Evolutionary conservation across 2,888 invertebrate genomes (phyloP).

Genomic region (Lampropteryx suffumata): DNA sequence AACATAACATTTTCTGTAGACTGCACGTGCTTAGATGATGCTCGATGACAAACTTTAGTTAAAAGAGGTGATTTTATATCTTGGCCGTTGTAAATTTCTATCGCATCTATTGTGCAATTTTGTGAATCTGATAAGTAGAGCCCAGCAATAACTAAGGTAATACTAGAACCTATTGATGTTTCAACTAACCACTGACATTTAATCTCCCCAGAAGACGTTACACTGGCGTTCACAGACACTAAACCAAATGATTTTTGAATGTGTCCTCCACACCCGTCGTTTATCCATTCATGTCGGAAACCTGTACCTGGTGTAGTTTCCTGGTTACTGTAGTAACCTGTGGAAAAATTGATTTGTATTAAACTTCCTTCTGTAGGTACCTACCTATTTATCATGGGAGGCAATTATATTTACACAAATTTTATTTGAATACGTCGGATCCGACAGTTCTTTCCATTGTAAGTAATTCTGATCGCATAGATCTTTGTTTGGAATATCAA

Average conservation of each 20-base stretch:
- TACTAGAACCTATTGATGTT: conserved; percentile 84
- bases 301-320: too few relatives aligned
- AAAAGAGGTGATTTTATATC: conserved; percentile 82
- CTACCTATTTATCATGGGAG: conserved; percentile 79
- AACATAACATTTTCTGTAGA: conserved; percentile 87
- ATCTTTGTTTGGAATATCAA: conserved; percentile 70
- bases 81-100: conserved; percentile 87
- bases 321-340: conserved; percentile 81
- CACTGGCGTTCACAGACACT: conserved; percentile 86
- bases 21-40: conserved; percentile 64
- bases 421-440: conserved; percentile 58
- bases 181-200: conserved; percentile 91
- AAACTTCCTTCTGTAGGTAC: conserved; percentile 81
- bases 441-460: conserved; percentile 73
- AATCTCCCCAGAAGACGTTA: conserved; percentile 78
- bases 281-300: conserved; percentile 92
- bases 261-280: conserved; percentile 89
- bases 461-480: conserved; percentile 84
- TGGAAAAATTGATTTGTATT: conserved; percentile 86
- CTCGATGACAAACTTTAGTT: conserved; percentile 83
- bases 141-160: conserved; percentile 85
- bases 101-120: conserved; percentile 85
- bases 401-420: conserved; percentile 74
- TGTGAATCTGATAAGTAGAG: conserved; percentile 83
- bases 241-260: conserved; percentile 79